Evolutionary conservation across 2,888 invertebrate species (phyloP).

Genomic region (Bombylius major): DNA sequence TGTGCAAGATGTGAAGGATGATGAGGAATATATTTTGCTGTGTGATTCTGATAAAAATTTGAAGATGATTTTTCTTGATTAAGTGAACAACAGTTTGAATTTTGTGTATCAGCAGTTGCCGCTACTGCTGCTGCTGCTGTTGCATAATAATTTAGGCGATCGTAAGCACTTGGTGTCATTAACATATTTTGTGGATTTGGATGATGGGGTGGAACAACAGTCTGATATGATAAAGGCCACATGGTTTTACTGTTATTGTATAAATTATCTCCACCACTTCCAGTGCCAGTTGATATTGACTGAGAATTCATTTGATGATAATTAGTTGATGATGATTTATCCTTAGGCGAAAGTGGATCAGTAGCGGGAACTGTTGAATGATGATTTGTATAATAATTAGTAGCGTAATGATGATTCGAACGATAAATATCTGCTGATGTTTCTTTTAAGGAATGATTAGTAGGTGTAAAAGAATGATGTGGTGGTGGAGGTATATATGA

Average conservation of each 20-base stretch:
- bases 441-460: constrained; percentile 3
- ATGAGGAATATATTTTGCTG: neutral
- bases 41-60: constrained; percentile 2
- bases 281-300: neutral
- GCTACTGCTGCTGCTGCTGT: neutral
- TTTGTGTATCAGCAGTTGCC: constrained; percentile 1
- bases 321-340: neutral
- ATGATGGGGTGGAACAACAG: neutral
- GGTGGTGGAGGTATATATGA: neutral
- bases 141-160: constrained; percentile 4
- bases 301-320: neutral
- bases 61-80: neutral
- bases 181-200: constrained; percentile 7
- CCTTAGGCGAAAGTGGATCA: neutral
- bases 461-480: neutral
- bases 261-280: neutral
- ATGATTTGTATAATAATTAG: neutral
- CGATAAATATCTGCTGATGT: constrained; percentile 5
- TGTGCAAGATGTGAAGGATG: neutral
- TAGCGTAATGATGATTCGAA: neutral
- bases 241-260: constrained; percentile 1
- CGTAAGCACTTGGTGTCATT: neutral
- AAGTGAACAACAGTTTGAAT: constrained; percentile 3
- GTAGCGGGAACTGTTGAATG: neutral
- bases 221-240: constrained; percentile 2